Base-by-base conservation (phyloP, 1,140 invertebrate species). In the Centruroides sculpturatus region DNA sequence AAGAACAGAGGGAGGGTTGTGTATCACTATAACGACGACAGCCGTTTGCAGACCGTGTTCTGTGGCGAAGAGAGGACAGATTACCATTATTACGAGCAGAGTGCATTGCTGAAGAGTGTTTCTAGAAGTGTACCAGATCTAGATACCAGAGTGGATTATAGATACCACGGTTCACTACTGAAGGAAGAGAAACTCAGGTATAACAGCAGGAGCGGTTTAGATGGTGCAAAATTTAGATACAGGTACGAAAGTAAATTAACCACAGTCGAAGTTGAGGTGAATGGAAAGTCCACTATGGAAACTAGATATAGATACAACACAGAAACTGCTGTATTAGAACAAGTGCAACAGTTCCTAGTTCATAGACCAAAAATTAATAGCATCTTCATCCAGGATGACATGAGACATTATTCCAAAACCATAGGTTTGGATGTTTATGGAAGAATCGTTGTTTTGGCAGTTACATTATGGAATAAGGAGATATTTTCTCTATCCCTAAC, bases 191-290 rank as follows among this genome's bases (percentile, higher is more conserved):
- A 66, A 57, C 83, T 89, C 35, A 87, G 92, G 68, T 93, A 86
- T 69, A 87, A 86, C 57, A 85, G 89, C n/a, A 89, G 90, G 76
- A 90, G 88, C 9, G 89, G 88, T 11, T 74, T 94, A 0, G 90
- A 86, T 71, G 91, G 90, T 70, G 90, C 89, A 41, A 92, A 90
- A 73, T 92, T 95, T 65, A 86, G 84, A 8, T 96, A 94, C 65
- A 86, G 89, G 65, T 96, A 96, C 70, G 92, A 96, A 71, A 59
- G 64, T 8, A 57, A 63, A 13, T 13, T 67, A 5, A 60, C 41
- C 9, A 60, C 55, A n/a, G 59, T 67, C 35, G 66, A 68, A 59
- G 56, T 66, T 8, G 67, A 68, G 47, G 55, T 68, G 46, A 56
- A 63, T 47, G 67, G 65, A 48, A 68, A 68, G 47, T 47, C 55